Base-by-base conservation (phyloP, 2,888 invertebrate genomes). In the Galerucella calmariensis region DNA sequence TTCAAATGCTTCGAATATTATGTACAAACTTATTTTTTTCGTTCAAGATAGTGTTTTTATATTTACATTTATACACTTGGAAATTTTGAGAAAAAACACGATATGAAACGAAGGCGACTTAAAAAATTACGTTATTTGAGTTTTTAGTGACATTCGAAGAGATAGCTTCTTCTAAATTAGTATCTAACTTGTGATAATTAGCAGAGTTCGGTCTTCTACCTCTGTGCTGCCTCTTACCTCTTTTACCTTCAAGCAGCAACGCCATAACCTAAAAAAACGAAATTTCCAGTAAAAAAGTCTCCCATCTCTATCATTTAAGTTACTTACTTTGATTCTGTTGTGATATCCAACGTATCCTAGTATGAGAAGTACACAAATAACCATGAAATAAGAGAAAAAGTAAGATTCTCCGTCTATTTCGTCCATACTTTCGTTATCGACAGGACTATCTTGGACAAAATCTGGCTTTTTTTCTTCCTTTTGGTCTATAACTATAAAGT, bases 361-460 rank as follows among this genome's bases (percentile, higher is more conserved):
- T 59, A 93, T 89, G 79, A 90, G 90, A 14, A 92, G 82, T 24
- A 92, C 88, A 79, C 91, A 90, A 77, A 91, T 87, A 12, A 92
- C 88, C 79, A 92, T 88, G 83, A 94, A 92, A 84, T 93, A 94
- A 1, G 90, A 89, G 85, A 94, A 92, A 85, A 93, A 92, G 82
- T 92, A 91, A 0, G 92, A 91, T 78, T 92, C 91, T 58, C 90
- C 90, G 61, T 89, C 87, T n/a, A 85, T 81, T 62, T 83, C 83
- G 62, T 84, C 84, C 10, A 75, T 72, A 56, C 78, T 78, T 8
- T 78, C 77, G 69, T 79, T 77, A 59, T 68, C 78, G 4, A 75
- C 66, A 1, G 79, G 63, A 27, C 65, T 76, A 20, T 80, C 79
- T 65, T 76, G 74, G n/a, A 80, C 67, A 14, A 70, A 79, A 66